Conservation (phyloP, 2,113 vertebrate genomes). For the Cynocephalus volans region DNA sequence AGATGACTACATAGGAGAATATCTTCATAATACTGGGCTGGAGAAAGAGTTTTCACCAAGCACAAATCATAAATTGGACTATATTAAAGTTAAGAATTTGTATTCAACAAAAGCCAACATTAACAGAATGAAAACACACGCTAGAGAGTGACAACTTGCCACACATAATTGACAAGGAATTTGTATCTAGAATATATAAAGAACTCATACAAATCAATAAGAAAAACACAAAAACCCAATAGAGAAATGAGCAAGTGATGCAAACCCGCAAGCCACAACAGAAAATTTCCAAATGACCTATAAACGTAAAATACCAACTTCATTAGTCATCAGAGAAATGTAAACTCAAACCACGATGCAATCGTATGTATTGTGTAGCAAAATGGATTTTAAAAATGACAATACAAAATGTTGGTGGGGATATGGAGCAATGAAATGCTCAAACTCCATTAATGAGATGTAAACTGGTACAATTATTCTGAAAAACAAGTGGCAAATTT, state of each 20-base stretch:
- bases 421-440: neutral
- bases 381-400: neutral
- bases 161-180: neutral
- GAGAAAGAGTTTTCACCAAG: neutral
- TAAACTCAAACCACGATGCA: neutral
- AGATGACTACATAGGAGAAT: neutral
- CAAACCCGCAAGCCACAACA: neutral
- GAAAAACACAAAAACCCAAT: neutral
- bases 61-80: neutral
- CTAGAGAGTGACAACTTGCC: neutral
- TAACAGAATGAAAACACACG: neutral
- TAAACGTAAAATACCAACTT: neutral
- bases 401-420: neutral
- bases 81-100: neutral
- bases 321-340: neutral
- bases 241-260: neutral
- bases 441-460: neutral
- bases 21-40: neutral
- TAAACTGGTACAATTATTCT: too few relatives aligned
- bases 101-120: neutral
- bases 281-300: neutral
- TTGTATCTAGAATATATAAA: neutral
- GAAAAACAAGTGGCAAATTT: too few relatives aligned
- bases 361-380: neutral
- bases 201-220: too few relatives aligned